Percentiles rank a stretch among this genome's conserved stretches.
These are phyloP conservation scores for Arremon aurantiirostris DNA, from an alignment of 2,797 vertebrate species.

Conservation along the genomic window DNA sequence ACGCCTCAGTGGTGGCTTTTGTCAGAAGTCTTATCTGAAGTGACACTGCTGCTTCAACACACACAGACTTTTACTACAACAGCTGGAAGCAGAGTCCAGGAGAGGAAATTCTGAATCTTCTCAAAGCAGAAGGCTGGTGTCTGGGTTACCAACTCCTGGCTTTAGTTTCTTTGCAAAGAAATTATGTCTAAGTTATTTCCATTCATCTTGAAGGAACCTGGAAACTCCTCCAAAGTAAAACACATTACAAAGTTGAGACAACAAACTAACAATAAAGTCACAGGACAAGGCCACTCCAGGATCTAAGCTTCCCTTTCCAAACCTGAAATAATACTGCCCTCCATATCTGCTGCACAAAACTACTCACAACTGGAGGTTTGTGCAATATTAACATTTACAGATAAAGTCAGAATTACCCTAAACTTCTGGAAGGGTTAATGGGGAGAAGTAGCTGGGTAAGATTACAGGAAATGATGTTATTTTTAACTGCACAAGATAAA, in stretches of 20 bases:
- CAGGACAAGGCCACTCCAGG: background rate
- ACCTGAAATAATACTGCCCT: background rate
- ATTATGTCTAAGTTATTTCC: background rate
- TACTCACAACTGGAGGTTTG: background rate
- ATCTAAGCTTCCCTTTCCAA: background rate
- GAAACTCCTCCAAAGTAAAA: background rate
- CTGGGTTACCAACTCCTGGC: background rate
- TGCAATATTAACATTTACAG: background rate
- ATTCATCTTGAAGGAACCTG: background rate
- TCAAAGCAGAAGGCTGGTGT: background rate
- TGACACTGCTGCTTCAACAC: background rate
- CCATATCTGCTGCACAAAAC: background rate
- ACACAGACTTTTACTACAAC: background rate
- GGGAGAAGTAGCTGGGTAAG: background rate
- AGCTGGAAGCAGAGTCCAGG: background rate
- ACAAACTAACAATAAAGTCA: background rate
- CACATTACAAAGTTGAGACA: background rate
- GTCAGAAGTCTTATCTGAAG: background rate
- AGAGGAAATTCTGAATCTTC: background rate
- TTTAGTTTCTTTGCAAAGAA: background rate
- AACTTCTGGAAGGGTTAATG: background rate
- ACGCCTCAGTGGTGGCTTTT: background rate
- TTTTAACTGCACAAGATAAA: background rate
- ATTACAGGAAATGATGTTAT: background rate
- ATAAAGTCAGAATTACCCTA: background rate